A percentile compares a stretch with the other conserved stretches of the same genome.
Evolutionary conservation across 2,113 vertebrate species (phyloP).

Genomic region (Crotalus horridus): DNA sequence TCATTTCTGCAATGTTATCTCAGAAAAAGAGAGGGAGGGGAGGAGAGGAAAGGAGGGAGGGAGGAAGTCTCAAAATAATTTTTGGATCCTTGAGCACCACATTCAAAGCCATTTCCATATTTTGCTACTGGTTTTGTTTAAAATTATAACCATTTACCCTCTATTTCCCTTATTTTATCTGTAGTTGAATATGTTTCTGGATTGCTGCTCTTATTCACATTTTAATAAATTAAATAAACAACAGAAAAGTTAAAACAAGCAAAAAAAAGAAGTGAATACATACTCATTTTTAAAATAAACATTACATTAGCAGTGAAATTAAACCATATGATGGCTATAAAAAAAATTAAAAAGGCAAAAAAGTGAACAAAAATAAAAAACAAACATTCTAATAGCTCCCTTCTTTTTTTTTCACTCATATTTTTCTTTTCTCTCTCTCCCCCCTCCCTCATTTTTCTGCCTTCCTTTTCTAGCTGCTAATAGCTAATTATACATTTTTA

Average conservation of each 20-base stretch:
- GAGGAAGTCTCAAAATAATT: neutral
- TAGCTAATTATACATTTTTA: neutral
- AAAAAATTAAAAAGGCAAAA: neutral
- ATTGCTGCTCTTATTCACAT: constrained; percentile 17
- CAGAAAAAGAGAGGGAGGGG: no score
- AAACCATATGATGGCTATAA: neutral
- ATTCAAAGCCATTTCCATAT: constrained; percentile 40
- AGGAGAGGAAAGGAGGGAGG: no score
- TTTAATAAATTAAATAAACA: neutral
- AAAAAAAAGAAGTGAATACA: neutral
- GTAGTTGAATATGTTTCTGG: constrained; percentile 39
- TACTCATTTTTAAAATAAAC: neutral
- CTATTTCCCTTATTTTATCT: constrained; percentile 40
- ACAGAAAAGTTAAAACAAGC: neutral
- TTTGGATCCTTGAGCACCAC: constrained; percentile 16
- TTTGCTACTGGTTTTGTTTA: constrained; percentile 22
- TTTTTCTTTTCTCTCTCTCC: neutral
- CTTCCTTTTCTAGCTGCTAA: neutral
- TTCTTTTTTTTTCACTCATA: neutral
- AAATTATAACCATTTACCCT: constrained; percentile 32
- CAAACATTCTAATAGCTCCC: neutral
- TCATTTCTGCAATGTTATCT: no score
- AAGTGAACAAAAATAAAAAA: neutral
- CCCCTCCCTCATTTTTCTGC: neutral
- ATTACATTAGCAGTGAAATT: neutral